Evolutionary conservation across 1,140 invertebrate species (phyloP), one percentile per base, ranked within the genome.

Genomic region (Lepidurus arcticus): DNA sequence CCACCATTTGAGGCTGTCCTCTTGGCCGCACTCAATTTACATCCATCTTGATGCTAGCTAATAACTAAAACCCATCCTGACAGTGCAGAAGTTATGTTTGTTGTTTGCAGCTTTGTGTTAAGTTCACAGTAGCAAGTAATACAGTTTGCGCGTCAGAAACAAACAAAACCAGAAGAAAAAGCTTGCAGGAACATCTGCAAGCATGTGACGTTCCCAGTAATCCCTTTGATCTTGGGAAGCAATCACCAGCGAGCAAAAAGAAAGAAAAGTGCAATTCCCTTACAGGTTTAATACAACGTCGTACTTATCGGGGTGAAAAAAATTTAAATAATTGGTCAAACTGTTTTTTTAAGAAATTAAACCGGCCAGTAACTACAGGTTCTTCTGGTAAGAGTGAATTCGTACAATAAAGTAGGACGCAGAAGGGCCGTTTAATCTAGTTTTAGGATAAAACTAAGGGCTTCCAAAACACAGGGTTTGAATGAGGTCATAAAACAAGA

Each of bases 41-140:
- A 65, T 65, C 53, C 53, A 65, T 65, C 53, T 65, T 65, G n/a
- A 21, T 65, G 21, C 53, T n/a, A 65, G 13, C 53, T 65, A 65
- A 9, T 65, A 65, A 65, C 53, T 13, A 13, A 16, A 65, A 65
- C 53, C 53, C 53, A 16, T 13, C 21, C 53, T 65, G 53, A 7
- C 53, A 65, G 9, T 65, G 53, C 53, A 65, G 53, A 65, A 21
- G 53, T 65, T 65, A 65, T 65, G 13, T 65, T 13, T 65, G 6
- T 65, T 34, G 34, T 34, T 34, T 34, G 34, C 34, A 34, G 53
- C 53, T 10, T 21, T 65, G 53, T 21, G 53, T 65, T 65, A 65
- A 13, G 53, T 21, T 65, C 53, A 16, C 13, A 16, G 13, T 21
- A 65, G 53, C 53, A 65, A 65, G 9, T 65, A 65, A 13, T 65